A percentile compares a stretch with the other conserved stretches of the same genome.
These are phyloP conservation scores for Polydrusus cervinus DNA, from an alignment of 2,888 invertebrate species.

Conservation along the genomic window DNA sequence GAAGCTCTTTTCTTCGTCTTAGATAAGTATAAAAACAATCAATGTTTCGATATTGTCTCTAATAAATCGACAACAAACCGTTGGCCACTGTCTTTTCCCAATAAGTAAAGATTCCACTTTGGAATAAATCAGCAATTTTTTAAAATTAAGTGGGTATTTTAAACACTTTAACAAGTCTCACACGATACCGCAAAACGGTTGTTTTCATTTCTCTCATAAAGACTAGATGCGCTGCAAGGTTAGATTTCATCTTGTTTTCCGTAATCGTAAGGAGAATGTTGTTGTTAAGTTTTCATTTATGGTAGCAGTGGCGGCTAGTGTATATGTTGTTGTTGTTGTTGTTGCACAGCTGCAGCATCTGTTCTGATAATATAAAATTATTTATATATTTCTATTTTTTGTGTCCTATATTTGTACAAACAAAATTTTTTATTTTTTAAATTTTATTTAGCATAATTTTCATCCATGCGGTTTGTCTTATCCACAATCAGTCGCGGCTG, in stretches of 20 bases:
- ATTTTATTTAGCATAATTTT: no score
- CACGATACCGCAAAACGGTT: slow-evolving; percentile 25
- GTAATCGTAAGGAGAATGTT: slow-evolving; percentile 2
- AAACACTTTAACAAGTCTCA: slow-evolving; percentile 26
- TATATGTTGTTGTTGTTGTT: no score
- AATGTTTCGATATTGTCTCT: not conserved
- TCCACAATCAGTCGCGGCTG: no score
- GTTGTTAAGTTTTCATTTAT: slow-evolving; percentile 5
- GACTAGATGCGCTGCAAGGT: slow-evolving; percentile 6
- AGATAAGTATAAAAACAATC: slow-evolving; percentile 6
- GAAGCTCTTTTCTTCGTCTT: not conserved
- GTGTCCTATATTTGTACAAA: no score
- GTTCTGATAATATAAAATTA: no score
- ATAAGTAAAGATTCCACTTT: not conserved
- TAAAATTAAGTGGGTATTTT: slow-evolving; percentile 5
- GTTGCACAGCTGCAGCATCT: no score
- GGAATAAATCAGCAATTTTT: slow-evolving; percentile 26
- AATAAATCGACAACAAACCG: slow-evolving; percentile 4
- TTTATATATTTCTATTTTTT: no score
- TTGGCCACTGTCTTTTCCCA: slow-evolving; percentile 7
- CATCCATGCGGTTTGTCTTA: no score
- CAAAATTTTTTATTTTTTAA: no score
- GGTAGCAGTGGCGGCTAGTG: no score
- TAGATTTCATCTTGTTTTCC: slow-evolving; percentile 21
- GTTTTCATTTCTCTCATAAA: slow-evolving; percentile 31